Evolutionary conservation across 2,888 invertebrate species (phyloP).

Genomic region (Exephanes ischioxanthus): DNA sequence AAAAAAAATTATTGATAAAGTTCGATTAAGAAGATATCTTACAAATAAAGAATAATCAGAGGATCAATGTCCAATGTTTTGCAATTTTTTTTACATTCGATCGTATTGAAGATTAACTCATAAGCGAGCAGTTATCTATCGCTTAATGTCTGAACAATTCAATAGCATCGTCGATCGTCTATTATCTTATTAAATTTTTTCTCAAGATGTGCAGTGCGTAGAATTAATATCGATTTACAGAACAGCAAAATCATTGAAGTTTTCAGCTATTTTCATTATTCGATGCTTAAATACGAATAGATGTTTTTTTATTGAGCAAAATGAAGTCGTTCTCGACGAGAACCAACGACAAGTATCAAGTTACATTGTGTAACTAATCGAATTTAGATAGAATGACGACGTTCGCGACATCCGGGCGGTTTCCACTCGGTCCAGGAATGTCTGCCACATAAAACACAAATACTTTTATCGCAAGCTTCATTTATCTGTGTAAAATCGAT

Average conservation of each 20-base stretch:
- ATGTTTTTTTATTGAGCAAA: neutral
- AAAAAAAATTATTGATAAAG: neutral
- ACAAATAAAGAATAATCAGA: neutral
- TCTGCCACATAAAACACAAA: neutral
- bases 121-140: no score
- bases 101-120: no score
- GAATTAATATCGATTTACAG: neutral
- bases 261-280: neutral
- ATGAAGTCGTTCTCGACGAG: neutral
- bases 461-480: neutral
- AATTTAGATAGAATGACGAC: neutral
- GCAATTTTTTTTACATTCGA: no score
- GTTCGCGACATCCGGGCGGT: neutral
- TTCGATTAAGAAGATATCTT: neutral
- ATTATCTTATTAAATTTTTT: neutral
- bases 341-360: neutral
- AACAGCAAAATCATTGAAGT: neutral
- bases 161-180: no score
- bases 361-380: neutral
- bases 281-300: neutral
- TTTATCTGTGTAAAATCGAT: constrained; percentile 12
- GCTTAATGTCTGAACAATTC: no score
- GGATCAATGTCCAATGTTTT: no score
- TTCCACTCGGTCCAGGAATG: neutral
- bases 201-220: neutral